Evolutionary conservation across 2,113 vertebrate genomes (phyloP).

Genomic region (Calidris pygmaea): DNA sequence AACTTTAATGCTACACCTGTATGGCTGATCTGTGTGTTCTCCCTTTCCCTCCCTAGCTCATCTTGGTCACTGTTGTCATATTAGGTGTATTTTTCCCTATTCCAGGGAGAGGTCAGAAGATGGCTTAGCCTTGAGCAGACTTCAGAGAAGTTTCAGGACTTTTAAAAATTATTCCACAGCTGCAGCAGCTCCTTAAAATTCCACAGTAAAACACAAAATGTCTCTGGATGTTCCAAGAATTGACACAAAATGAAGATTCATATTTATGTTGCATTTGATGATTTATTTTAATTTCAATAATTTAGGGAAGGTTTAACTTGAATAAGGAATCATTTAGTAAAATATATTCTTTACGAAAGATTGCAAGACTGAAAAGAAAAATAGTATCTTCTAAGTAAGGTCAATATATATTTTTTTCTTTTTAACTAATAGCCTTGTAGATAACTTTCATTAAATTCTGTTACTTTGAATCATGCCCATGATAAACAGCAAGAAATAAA

Average conservation of each 20-base stretch:
- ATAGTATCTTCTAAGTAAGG: background rate
- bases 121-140: background rate
- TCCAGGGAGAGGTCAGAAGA: background rate
- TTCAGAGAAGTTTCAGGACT: background rate
- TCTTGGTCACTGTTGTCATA: background rate
- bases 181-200: background rate
- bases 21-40: background rate
- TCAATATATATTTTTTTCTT: background rate
- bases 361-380: background rate
- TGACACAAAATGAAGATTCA: background rate
- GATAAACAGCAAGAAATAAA: background rate
- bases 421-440: background rate
- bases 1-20: background rate
- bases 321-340: background rate
- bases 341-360: background rate
- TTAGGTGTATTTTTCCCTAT: background rate
- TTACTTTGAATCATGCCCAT: background rate
- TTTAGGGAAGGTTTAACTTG: background rate
- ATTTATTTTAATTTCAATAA: background rate
- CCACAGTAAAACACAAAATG: background rate
- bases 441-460: background rate
- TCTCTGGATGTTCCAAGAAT: background rate
- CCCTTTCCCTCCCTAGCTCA: background rate
- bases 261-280: background rate
- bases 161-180: background rate